Evolutionary conservation across 1,140 invertebrate species (phyloP).

Genomic region (Aplysia californica): DNA sequence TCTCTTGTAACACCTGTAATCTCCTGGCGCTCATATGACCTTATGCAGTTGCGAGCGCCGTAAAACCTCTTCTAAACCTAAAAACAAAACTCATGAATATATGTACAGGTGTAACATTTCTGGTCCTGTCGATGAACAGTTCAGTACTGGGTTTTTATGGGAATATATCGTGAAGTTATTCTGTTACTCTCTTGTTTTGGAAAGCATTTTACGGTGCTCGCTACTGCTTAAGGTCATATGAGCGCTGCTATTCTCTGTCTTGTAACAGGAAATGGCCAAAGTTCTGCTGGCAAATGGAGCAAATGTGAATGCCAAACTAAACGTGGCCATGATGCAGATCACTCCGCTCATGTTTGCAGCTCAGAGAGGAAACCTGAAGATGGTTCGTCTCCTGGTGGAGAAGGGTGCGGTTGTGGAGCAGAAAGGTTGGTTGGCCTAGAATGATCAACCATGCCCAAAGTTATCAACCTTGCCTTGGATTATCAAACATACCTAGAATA

Average conservation of each 20-base stretch:
- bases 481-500: not conserved
- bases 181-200: too few species aligned
- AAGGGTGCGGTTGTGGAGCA: slow-evolving; percentile 65
- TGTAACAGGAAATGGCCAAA: slow-evolving; percentile 66
- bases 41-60: too few species aligned
- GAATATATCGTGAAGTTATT: slow-evolving; percentile 21
- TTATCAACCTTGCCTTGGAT: not conserved
- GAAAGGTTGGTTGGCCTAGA: slow-evolving; percentile 52
- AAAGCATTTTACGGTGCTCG: too few species aligned
- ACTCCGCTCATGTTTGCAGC: slow-evolving; percentile 75
- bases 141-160: not conserved
- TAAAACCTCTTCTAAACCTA: too few species aligned
- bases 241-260: too few species aligned
- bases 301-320: slow-evolving; percentile 75
- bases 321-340: slow-evolving; percentile 71
- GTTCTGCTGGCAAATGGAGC: slow-evolving; percentile 75
- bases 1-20: too few species aligned
- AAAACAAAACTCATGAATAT: too few species aligned
- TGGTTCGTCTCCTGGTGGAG: slow-evolving; percentile 65
- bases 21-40: too few species aligned
- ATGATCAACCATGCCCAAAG: slow-evolving; percentile 19
- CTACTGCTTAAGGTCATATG: too few species aligned
- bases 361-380: slow-evolving; percentile 70
- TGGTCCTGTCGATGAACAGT: not conserved
- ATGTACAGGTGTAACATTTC: too few species aligned